Evolutionary conservation across 2,888 invertebrate species (phyloP).

Genomic region (Meta bourneti): DNA sequence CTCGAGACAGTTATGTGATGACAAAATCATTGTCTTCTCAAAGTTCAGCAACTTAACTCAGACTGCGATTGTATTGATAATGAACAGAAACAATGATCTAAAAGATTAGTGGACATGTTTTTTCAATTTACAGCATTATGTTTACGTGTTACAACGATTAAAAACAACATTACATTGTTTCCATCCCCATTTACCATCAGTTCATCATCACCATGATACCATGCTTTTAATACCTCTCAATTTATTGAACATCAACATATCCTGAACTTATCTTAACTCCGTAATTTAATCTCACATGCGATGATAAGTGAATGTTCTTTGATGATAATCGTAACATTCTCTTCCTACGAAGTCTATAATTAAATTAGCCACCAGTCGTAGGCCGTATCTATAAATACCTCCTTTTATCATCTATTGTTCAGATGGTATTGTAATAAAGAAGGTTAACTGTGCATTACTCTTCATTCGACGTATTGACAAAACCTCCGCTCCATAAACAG

Average conservation of each 20-base stretch:
- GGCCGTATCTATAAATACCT: conserved; percentile 38
- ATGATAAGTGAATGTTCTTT: conserved; percentile 27
- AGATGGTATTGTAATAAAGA: conserved; percentile 15
- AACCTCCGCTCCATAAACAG: conserved; percentile 31
- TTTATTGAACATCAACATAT: conserved; percentile 3
- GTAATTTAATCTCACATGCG: background rate
- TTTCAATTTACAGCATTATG: background rate
- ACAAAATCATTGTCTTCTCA: no score
- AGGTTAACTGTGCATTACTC: conserved; percentile 13
- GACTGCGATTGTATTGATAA: no score
- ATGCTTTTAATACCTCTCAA: conserved; percentile 7
- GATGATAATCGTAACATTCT: conserved; percentile 1
- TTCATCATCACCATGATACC: background rate
- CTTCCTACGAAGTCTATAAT: conserved; percentile 45
- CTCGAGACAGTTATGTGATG: no score
- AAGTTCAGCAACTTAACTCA: no score
- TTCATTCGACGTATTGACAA: conserved; percentile 2
- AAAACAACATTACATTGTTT: background rate
- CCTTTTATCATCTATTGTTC: conserved; percentile 40
- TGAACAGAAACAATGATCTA: no score
- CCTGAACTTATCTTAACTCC: background rate
- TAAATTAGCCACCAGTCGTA: conserved; percentile 35
- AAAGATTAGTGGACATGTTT: no score
- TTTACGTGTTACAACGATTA: background rate
- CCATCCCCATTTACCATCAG: background rate